These are phyloP conservation scores for Pardalotus punctatus DNA, from an alignment of 2,113 vertebrate species.

Conservation along the genomic window DNA sequence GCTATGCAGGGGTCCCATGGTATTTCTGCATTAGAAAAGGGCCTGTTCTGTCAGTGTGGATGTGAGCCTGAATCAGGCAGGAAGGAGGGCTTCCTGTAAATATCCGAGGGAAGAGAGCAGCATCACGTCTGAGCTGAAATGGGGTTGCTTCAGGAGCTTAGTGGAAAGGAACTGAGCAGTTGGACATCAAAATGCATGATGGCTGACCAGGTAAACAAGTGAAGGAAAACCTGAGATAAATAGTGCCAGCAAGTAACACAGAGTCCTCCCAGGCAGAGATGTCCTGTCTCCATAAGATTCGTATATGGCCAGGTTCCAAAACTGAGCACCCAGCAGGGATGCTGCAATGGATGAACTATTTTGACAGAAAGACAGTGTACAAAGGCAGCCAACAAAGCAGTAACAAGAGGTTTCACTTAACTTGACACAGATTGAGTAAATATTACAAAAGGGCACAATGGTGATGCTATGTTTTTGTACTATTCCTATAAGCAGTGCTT, in stretches of 20 bases:
- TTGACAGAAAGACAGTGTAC: background rate
- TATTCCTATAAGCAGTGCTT: background rate
- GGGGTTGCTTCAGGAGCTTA: background rate
- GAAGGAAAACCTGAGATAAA: background rate
- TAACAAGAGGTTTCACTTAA: background rate
- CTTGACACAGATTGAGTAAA: background rate
- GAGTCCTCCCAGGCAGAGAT: background rate
- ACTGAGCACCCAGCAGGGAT: background rate
- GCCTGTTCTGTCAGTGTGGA: background rate
- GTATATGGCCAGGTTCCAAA: background rate
- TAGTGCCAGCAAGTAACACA: background rate
- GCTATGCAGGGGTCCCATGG: background rate
- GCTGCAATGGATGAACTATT: background rate
- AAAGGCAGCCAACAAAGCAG: background rate
- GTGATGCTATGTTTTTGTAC: background rate
- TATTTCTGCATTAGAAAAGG: background rate
- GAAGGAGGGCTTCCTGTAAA: background rate
- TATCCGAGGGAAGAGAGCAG: background rate
- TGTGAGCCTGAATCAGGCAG: background rate
- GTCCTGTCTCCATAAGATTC: background rate
- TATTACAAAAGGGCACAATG: background rate
- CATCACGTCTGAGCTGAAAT: accelerated
- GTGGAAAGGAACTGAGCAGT: background rate
- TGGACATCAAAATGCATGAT: background rate
- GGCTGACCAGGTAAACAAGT: background rate